These are phyloP conservation scores for Colletes gigas DNA, from an alignment of 1,140 invertebrate species.

Conservation along the genomic window DNA sequence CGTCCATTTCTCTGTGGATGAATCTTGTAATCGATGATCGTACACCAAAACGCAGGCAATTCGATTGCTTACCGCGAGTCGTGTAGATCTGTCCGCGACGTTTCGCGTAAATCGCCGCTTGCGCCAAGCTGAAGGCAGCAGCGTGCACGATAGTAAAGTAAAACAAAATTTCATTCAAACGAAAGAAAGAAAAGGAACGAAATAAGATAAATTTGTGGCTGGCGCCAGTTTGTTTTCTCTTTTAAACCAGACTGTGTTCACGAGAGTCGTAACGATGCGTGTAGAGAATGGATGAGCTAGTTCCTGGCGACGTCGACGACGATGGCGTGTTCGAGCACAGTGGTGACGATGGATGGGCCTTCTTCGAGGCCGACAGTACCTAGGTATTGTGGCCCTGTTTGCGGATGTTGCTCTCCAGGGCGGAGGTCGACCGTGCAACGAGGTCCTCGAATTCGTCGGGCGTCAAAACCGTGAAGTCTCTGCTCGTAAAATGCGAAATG, in stretches of 20 bases:
- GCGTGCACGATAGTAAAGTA: constrained; percentile 25
- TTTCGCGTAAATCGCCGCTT: constrained; percentile 1
- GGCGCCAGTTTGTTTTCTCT: background rate
- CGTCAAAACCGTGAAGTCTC: constrained; percentile 78
- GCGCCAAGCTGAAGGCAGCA: constrained; percentile 25
- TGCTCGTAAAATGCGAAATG: constrained; percentile 30
- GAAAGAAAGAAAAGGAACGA: background rate
- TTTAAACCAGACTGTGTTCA: constrained; percentile 77
- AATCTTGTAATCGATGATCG: too few relatives aligned
- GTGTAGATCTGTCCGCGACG: background rate
- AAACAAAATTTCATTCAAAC: background rate
- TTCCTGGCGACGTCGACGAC: constrained; percentile 75
- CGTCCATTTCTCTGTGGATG: too few relatives aligned
- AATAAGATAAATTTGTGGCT: too few relatives aligned
- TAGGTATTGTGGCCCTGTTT: constrained; percentile 78
- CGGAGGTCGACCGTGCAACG: constrained; percentile 72
- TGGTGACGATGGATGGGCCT: constrained; percentile 70
- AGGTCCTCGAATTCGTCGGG: constrained; percentile 77
- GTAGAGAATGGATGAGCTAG: constrained; percentile 77
- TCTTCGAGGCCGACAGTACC: constrained; percentile 75
- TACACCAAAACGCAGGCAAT: background rate
- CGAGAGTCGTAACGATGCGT: constrained; percentile 77
- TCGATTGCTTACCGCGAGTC: background rate
- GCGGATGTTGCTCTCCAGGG: constrained; percentile 73
- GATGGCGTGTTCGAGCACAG: constrained; percentile 76